A percentile compares a stretch with the other conserved stretches of the same genome.
These are phyloP conservation scores for Lottia scabra DNA, from an alignment of 2,888 invertebrate genomes.

Conservation along the genomic window DNA sequence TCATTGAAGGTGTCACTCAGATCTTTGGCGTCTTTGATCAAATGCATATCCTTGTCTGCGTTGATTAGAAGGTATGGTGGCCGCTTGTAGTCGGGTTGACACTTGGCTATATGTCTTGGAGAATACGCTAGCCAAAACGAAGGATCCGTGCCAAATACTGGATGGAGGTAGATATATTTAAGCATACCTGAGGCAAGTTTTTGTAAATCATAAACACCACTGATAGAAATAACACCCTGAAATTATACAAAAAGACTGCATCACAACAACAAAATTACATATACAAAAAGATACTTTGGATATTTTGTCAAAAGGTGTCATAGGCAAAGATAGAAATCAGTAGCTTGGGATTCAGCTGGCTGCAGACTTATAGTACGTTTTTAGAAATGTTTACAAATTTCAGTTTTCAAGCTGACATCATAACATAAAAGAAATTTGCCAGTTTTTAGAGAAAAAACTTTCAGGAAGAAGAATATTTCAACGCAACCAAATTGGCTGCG, in stretches of 20 bases:
- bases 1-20: constrained; percentile 31
- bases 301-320: too few species aligned
- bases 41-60: constrained; percentile 41
- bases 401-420: too few species aligned
- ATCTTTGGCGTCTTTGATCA: constrained; percentile 35
- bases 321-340: too few species aligned
- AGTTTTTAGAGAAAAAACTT: too few species aligned
- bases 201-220: constrained; percentile 44
- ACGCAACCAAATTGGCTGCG: too few species aligned
- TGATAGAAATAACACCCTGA: constrained; percentile 49
- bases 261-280: too few species aligned
- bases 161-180: constrained; percentile 39
- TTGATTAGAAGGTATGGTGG: constrained; percentile 38
- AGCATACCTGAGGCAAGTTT: constrained; percentile 26
- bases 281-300: too few species aligned
- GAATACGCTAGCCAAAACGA: constrained; percentile 34
- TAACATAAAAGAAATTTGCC: too few species aligned
- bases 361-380: too few species aligned
- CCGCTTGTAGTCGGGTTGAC: not conserved
- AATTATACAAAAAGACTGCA: constrained; percentile 19
- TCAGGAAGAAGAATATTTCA: too few species aligned
- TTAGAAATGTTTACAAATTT: too few species aligned
- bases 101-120: constrained; percentile 31
- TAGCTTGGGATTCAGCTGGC: too few species aligned
- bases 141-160: constrained; percentile 39